phyloP scores from a whole-genome alignment of 2,888 invertebrate species.

The Epirrhoe alternata region DNA sequence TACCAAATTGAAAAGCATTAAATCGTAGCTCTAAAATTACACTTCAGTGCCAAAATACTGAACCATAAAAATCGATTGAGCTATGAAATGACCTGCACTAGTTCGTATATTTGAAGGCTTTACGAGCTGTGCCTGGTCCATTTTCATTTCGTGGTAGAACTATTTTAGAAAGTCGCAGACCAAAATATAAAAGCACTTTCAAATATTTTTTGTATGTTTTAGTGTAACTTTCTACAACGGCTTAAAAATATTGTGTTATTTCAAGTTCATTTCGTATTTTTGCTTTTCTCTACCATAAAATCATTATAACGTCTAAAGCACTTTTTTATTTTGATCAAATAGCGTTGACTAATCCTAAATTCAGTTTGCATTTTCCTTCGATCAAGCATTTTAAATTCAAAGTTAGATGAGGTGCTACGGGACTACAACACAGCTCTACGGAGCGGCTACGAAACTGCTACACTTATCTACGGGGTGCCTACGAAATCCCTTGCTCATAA shows the following conservation, averaged over 20 bases:
- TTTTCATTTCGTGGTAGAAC: not conserved
- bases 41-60: constrained; percentile 41
- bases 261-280: no score
- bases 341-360: no score
- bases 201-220: not conserved
- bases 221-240: not conserved
- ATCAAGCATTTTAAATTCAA: no score
- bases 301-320: no score
- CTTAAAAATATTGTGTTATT: no score
- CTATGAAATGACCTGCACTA: constrained; percentile 20
- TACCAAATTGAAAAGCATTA: constrained; percentile 5
- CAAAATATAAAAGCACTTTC: not conserved
- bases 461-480: constrained; percentile 3
- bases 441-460: not conserved
- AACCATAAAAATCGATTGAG: constrained; percentile 45
- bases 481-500: not conserved
- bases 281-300: no score
- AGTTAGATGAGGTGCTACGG: no score
- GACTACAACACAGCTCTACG: not conserved
- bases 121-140: not conserved
- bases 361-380: no score
- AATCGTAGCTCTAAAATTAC: constrained; percentile 37
- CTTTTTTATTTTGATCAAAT: no score
- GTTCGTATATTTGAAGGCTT: constrained; percentile 19
- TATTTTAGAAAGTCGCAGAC: not conserved